Percentiles rank a stretch among this genome's conserved stretches.
phyloP scores from a whole-genome alignment of 2,797 vertebrate species.

The Simalia tracyae region DNA sequence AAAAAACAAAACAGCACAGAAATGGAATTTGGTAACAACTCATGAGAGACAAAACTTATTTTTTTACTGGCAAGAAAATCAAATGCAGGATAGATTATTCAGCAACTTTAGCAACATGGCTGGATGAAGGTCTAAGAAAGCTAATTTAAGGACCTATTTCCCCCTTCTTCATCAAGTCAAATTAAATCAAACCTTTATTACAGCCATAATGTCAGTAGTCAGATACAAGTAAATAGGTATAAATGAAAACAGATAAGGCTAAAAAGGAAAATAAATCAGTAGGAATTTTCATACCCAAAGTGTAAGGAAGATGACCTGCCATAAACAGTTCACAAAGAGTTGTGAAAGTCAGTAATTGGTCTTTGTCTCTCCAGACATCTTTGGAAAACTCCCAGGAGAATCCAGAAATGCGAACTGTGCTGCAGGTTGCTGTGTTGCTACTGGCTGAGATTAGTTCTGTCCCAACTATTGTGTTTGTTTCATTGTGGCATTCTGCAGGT shows the following conservation, averaged over 20 bases:
- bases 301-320: not conserved
- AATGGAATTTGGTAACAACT: not conserved
- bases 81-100: not conserved
- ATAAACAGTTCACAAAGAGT: not conserved
- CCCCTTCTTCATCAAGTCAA: not conserved
- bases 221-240: not conserved
- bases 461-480: not conserved
- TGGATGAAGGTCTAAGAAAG: not conserved
- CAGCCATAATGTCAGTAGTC: not conserved
- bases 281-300: not conserved
- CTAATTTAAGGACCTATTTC: not conserved
- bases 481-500: not conserved
- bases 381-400: not conserved
- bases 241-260: not conserved
- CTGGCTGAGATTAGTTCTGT: not conserved
- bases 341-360: not conserved
- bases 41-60: not conserved
- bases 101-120: not conserved
- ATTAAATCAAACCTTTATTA: not conserved
- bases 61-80: not conserved
- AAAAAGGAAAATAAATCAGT: not conserved
- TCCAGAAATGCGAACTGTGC: not conserved
- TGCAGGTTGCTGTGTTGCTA: not conserved
- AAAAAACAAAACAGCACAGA: not conserved
- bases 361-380: not conserved